Percentiles rank a stretch among this genome's conserved stretches.
phyloP scores from a whole-genome alignment of 2,888 invertebrate genomes.

The Xanthia icteritia region DNA sequence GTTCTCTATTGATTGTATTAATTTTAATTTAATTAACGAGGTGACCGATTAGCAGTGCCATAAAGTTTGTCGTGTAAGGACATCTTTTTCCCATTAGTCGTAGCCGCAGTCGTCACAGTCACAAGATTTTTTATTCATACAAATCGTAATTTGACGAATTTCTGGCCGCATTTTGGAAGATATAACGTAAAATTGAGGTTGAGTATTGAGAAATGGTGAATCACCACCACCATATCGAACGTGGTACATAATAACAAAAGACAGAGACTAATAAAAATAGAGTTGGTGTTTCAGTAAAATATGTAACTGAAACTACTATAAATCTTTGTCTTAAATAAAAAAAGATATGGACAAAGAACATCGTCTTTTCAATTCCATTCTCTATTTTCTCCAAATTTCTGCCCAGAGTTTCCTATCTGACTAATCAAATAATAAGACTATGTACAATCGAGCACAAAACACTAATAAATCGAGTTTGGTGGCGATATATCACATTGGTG shows the following conservation, averaged over 20 bases:
- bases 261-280: background rate
- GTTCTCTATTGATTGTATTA: background rate
- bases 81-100: background rate
- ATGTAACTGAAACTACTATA: conserved; percentile 22
- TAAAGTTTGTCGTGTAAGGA: background rate
- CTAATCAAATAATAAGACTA: conserved; percentile 69
- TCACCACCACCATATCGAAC: background rate
- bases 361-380: conserved; percentile 10
- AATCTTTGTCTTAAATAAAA: conserved; percentile 34
- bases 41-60: too few species aligned
- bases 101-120: too few species aligned
- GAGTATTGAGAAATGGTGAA: background rate
- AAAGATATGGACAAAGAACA: conserved; percentile 1
- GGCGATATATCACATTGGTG: conserved; percentile 79
- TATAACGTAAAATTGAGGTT: background rate
- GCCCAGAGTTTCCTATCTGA: conserved; percentile 47
- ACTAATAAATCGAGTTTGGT: conserved; percentile 80
- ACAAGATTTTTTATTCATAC: background rate
- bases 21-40: background rate
- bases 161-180: background rate
- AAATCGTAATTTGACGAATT: background rate
- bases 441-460: conserved; percentile 76
- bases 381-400: conserved; percentile 17
- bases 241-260: background rate
- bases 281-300: background rate